Evolutionary conservation across 2,888 invertebrate genomes (phyloP).

Genomic region (Acrobasis suavella): DNA sequence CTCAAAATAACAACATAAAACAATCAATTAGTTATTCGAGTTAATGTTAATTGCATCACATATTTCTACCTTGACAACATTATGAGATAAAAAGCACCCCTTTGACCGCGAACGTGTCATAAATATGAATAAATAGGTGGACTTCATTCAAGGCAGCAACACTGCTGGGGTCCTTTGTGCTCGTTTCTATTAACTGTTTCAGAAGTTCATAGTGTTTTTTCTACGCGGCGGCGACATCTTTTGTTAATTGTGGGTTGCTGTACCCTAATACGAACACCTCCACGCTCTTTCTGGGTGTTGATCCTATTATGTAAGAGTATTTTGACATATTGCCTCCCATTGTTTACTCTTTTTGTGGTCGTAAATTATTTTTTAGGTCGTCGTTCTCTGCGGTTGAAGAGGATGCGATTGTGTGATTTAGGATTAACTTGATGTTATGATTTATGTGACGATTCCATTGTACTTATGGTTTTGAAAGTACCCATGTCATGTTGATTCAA

Average conservation of each 20-base stretch:
- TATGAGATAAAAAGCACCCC: conserved; percentile 49
- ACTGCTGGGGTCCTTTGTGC: conserved; percentile 62
- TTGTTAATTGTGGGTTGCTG: conserved; percentile 58
- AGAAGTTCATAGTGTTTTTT: conserved; percentile 79
- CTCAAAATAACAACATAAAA: background rate
- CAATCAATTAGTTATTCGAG: background rate
- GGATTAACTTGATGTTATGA: conserved; percentile 66
- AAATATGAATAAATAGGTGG: conserved; percentile 66
- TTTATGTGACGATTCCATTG: conserved; percentile 57
- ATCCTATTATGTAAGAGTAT: conserved; percentile 69
- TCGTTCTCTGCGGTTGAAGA: conserved; percentile 57
- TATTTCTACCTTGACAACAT: conserved; percentile 45
- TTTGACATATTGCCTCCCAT: conserved; percentile 77
- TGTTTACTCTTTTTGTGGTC: conserved; percentile 66
- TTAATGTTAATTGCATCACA: conserved; percentile 17
- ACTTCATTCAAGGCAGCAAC: conserved; percentile 58
- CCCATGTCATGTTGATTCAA: conserved; percentile 7
- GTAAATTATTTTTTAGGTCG: conserved; percentile 66
- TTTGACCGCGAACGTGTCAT: conserved; percentile 57
- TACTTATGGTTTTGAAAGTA: conserved; percentile 23
- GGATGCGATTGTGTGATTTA: conserved; percentile 61
- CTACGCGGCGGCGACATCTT: conserved; percentile 54
- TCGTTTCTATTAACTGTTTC: conserved; percentile 74
- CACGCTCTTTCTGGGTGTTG: conserved; percentile 50
- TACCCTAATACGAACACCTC: conserved; percentile 52